phyloP scores from a whole-genome alignment of 2,888 invertebrate genomes.

The Drosophila kuntzei region DNA sequence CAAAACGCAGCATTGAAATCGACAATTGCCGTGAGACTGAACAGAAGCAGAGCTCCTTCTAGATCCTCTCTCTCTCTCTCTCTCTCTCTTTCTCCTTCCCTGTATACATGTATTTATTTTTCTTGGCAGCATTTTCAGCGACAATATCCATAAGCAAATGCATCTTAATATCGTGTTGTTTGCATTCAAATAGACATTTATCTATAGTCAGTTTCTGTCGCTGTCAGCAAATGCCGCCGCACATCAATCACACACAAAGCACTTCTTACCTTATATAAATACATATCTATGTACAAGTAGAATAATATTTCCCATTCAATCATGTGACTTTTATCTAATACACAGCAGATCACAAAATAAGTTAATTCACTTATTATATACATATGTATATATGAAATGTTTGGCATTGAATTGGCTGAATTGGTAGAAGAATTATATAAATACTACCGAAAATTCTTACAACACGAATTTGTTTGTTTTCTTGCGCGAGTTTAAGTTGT shows the following conservation, averaged over 20 bases:
- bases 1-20: slow-evolving; percentile 58
- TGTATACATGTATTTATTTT: slow-evolving; percentile 10
- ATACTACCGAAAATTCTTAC: slow-evolving; percentile 36
- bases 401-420: slow-evolving; percentile 57
- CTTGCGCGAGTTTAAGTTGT: slow-evolving; percentile 40
- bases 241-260: slow-evolving; percentile 66
- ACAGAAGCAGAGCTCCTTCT: slow-evolving; percentile 43
- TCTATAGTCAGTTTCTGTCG: slow-evolving; percentile 38
- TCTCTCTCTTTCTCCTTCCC: background rate
- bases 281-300: slow-evolving; percentile 33
- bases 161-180: slow-evolving; percentile 55
- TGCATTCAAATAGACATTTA: slow-evolving; percentile 51
- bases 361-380: slow-evolving; percentile 14
- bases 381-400: slow-evolving; percentile 10
- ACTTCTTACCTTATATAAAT: slow-evolving; percentile 43
- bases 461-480: slow-evolving; percentile 50
- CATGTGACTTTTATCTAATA: slow-evolving; percentile 63
- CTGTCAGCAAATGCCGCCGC: slow-evolving; percentile 55
- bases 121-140: slow-evolving; percentile 44
- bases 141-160: slow-evolving; percentile 47
- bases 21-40: slow-evolving; percentile 55
- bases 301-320: slow-evolving; percentile 42
- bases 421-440: slow-evolving; percentile 6
- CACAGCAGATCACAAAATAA: background rate
- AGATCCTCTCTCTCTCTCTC: background rate